A percentile compares a stretch with the other conserved stretches of the same genome.
Conservation (phyloP, 2,113 vertebrate species). For the Recurvirostra avosetta region DNA sequence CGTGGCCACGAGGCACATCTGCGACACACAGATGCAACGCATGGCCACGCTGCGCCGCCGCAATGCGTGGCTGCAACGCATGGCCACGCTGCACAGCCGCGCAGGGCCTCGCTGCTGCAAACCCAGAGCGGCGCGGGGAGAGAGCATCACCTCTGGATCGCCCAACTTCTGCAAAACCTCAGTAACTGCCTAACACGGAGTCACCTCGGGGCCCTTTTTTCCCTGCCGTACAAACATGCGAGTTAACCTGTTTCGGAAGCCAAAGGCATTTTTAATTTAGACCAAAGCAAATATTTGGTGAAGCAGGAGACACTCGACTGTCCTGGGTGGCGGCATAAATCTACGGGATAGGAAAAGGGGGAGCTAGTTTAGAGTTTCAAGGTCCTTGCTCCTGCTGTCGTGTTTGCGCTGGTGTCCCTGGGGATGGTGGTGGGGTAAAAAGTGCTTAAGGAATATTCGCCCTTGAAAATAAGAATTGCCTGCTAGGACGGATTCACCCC, state of each 20-base stretch:
- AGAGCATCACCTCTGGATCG: neutral
- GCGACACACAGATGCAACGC: no score
- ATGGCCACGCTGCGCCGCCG: no score
- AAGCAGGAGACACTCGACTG: neutral
- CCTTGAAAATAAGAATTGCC: neutral
- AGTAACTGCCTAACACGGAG: neutral
- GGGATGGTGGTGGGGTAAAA: neutral
- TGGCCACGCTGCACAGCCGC: neutral
- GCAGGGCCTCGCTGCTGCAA: rapidly evolving
- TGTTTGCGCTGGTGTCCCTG: rapidly evolving
- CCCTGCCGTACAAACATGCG: neutral
- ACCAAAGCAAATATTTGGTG: slow-evolving; percentile 27
- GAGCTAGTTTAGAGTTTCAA: neutral
- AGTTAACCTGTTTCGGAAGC: neutral
- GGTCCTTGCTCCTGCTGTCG: neutral
- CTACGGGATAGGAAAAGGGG: neutral
- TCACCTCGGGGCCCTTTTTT: neutral
- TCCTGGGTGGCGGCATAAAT: neutral
- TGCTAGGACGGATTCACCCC: neutral
- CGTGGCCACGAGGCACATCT: no score
- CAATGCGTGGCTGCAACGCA: no score
- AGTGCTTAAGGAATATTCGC: neutral
- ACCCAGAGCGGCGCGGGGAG: rapidly evolving
- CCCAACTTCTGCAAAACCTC: neutral
- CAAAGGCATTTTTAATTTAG: neutral